Evolutionary conservation across 2,797 vertebrate genomes (phyloP).

Genomic region (Pangasius djambal): DNA sequence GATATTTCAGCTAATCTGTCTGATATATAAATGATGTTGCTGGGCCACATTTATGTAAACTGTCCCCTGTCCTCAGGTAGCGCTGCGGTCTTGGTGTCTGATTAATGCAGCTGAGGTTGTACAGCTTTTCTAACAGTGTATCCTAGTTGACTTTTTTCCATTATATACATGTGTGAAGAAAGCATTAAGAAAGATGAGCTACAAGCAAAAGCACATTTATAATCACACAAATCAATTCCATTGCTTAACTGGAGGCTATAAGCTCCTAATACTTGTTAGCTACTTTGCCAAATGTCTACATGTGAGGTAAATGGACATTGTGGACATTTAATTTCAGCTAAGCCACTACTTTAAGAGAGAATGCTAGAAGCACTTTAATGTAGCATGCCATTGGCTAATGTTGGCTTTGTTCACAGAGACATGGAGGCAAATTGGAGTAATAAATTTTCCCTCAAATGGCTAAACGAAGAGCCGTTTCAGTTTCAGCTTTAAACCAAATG

Average conservation of each 20-base stretch:
- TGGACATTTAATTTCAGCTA: neutral
- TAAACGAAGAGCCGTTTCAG: neutral
- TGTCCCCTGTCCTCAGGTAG: too few species aligned
- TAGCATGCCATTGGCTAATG: neutral
- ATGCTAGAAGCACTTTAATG: neutral
- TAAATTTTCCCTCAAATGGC: neutral
- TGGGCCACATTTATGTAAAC: neutral
- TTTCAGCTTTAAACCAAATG: slow-evolving; percentile 64
- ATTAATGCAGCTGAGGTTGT: neutral
- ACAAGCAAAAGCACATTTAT: too few species aligned
- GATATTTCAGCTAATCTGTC: neutral
- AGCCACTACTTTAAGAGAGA: neutral
- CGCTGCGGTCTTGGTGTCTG: neutral
- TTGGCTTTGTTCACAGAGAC: neutral
- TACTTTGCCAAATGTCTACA: neutral
- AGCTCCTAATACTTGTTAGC: neutral
- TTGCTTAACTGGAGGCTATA: neutral
- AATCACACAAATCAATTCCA: neutral
- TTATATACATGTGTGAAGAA: neutral
- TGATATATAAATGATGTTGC: neutral
- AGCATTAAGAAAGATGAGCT: neutral
- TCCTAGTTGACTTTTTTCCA: neutral
- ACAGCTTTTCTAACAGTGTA: neutral
- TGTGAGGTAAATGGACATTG: neutral
- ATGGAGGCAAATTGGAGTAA: neutral